phyloP scores from a whole-genome alignment of 2,888 invertebrate genomes.

The Notodonta ziczac region DNA sequence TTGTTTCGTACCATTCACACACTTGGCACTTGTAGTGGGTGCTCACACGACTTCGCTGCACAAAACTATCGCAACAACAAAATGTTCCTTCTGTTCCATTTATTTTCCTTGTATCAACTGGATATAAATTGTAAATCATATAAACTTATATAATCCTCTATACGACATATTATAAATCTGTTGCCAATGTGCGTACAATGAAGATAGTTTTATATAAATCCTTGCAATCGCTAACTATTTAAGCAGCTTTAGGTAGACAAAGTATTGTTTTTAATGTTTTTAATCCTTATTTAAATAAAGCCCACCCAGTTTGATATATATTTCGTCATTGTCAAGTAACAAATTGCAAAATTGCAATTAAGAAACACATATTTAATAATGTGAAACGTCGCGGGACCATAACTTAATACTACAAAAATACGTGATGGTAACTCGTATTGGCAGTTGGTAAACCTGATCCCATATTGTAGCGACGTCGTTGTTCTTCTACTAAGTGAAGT shows the following conservation, averaged over 20 bases:
- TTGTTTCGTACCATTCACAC: neutral
- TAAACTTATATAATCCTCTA: neutral
- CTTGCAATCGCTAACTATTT: no score
- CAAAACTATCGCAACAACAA: neutral
- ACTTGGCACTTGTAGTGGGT: neutral
- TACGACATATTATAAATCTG: no score
- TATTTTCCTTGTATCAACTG: neutral
- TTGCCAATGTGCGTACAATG: neutral
- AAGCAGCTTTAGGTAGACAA: no score
- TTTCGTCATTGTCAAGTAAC: no score
- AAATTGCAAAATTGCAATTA: no score
- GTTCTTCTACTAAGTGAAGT: no score
- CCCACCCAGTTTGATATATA: no score
- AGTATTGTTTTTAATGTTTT: no score
- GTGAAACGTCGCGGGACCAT: slow-evolving; percentile 2
- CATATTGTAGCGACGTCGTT: neutral
- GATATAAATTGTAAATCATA: neutral
- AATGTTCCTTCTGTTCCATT: neutral
- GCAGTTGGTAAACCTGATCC: slow-evolving; percentile 8
- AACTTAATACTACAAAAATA: slow-evolving; percentile 4
- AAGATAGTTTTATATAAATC: no score
- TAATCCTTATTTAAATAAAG: no score
- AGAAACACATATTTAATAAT: neutral
- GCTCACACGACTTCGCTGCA: neutral
- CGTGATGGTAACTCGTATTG: slow-evolving; percentile 11